Percentiles rank a stretch among this genome's conserved stretches.
Evolutionary conservation across 2,888 invertebrate genomes (phyloP).

Genomic region (Diarsia mendica): DNA sequence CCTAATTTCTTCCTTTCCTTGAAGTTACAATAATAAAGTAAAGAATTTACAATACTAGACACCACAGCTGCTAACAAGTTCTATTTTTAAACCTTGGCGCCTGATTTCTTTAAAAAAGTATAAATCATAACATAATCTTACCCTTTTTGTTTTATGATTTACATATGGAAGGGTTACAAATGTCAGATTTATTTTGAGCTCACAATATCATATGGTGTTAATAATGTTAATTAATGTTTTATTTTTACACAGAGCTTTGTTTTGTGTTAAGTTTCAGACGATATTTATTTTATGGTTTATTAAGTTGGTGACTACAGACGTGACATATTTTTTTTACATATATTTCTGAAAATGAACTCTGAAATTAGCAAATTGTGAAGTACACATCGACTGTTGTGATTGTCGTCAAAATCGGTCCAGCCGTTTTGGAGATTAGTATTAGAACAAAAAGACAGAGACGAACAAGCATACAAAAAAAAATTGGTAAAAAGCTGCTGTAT

Average conservation of each 20-base stretch:
- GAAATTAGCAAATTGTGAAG: background rate
- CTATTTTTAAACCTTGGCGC: constrained; percentile 34
- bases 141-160: constrained; percentile 75
- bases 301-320: background rate
- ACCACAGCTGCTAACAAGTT: constrained; percentile 60
- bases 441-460: no score
- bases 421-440: no score
- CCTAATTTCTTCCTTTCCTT: background rate
- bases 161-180: constrained; percentile 69
- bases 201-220: constrained; percentile 66
- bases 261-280: constrained; percentile 21
- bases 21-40: background rate
- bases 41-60: constrained; percentile 9
- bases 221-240: constrained; percentile 63
- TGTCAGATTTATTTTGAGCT: constrained; percentile 56
- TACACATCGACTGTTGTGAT: background rate
- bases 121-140: constrained; percentile 76
- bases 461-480: no score
- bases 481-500: no score
- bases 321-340: background rate
- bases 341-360: background rate
- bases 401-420: no score
- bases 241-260: constrained; percentile 47
- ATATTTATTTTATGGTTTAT: background rate
- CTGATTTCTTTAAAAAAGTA: constrained; percentile 57